Percentiles rank a stretch among this genome's conserved stretches.
Conservation (phyloP, 2,888 invertebrate species). For the Dolichopus griseipennis region DNA sequence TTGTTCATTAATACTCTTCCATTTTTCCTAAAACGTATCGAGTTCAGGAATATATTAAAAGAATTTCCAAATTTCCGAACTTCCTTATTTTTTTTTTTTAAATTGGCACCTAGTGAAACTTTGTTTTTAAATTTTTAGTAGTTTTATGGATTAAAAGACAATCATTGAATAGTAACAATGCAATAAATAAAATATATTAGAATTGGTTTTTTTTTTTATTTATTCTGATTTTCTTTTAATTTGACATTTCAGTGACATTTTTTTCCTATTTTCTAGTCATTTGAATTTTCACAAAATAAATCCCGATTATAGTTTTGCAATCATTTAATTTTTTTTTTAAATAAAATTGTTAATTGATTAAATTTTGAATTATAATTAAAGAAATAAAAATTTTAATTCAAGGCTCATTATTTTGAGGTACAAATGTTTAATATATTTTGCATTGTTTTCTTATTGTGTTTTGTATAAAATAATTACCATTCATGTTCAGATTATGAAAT, state of each 20-base stretch:
- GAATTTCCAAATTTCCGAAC: too few species aligned
- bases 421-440: not conserved
- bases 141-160: too few species aligned
- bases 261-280: not conserved
- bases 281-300: not conserved
- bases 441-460: not conserved
- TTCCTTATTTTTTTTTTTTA: too few species aligned
- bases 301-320: not conserved
- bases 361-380: not conserved
- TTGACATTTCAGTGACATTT: not conserved
- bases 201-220: not conserved
- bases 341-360: too few species aligned
- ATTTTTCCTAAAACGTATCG: too few species aligned
- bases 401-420: not conserved
- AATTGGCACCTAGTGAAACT: too few species aligned
- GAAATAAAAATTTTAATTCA: not conserved
- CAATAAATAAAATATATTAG: too few species aligned
- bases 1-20: too few species aligned
- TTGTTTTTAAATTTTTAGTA: too few species aligned
- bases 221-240: not conserved
- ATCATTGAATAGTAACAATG: too few species aligned
- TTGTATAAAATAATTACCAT: not conserved
- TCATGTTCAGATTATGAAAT: slow-evolving; percentile 1
- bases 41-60: too few species aligned
- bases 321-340: not conserved